Conservation (phyloP, 2,797 vertebrate species). For the Triplophysa yarkandensis region DNA sequence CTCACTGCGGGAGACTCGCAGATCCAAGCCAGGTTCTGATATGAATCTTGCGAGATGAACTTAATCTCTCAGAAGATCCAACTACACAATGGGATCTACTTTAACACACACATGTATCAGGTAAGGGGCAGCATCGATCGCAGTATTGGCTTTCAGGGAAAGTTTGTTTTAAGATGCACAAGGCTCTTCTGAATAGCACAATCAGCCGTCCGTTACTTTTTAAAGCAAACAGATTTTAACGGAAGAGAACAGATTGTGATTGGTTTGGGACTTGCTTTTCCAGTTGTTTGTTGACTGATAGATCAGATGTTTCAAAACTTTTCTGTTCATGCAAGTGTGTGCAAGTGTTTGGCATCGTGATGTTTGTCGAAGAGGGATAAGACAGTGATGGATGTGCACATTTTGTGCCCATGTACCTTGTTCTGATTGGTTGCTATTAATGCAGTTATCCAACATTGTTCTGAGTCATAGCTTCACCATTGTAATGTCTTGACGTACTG, state of each 20-base stretch:
- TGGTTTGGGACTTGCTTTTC: slow-evolving; percentile 12
- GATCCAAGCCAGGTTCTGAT: slow-evolving; percentile 67
- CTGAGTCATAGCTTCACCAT: not conserved
- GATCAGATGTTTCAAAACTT: slow-evolving; percentile 16
- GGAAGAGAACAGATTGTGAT: slow-evolving; percentile 7
- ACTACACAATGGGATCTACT: slow-evolving; percentile 83
- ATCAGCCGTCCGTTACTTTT: not conserved
- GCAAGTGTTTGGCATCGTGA: slow-evolving; percentile 9
- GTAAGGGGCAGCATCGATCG: slow-evolving; percentile 51
- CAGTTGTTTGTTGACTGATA: not conserved
- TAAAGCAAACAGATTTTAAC: not conserved
- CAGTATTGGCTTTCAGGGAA: slow-evolving; percentile 35
- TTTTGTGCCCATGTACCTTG: not conserved
- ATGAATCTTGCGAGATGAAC: slow-evolving; percentile 82
- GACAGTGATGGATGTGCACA: not conserved
- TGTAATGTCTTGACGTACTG: not conserved
- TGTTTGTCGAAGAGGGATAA: not conserved
- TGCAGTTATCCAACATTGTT: not conserved
- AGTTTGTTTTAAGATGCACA: not conserved
- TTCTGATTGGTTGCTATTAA: not conserved
- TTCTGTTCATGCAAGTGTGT: slow-evolving; percentile 15
- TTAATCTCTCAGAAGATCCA: slow-evolving; percentile 71
- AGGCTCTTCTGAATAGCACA: slow-evolving; percentile 12
- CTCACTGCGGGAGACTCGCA: slow-evolving; percentile 47
- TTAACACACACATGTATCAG: slow-evolving; percentile 87